Evolutionary conservation across 2,797 vertebrate genomes (phyloP), one percentile per base, ranked within the genome.

Genomic region (Lemur catta): DNA sequence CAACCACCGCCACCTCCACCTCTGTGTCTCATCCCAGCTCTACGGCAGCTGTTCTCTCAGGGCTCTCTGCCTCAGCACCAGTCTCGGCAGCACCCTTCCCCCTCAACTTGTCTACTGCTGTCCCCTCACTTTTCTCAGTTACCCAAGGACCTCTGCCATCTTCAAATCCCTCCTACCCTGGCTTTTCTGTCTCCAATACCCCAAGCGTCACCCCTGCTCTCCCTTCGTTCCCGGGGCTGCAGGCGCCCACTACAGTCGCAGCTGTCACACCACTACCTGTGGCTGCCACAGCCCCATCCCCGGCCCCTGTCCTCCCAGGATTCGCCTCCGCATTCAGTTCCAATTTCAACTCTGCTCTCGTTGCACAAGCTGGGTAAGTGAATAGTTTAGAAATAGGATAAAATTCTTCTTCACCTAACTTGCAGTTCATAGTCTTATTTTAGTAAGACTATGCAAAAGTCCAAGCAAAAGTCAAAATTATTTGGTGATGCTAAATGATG

Each of bases 321-420:
- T 99, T 99, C 74, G 99, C 99, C 4, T 99, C 99, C 4, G 99
- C 99, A 6, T 99, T 99, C 98, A 99, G 99, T 98, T 99, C 99
- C 97, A 99, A 99, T 98, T 99, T 99, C 98, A 99, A 99, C 98
- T 99, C 99, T 93, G 99, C 99, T 95, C 97, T 99, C 96, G 99
- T 99, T 97, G 98, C 99, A 81, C 98, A 99, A 97, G 98, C 98
- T 95, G 98, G 99, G 99, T 99, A 98, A 38, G 99, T 98, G 94
- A 86, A 75, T 93, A 6, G 65, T 97, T 96, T 78, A 97, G 76
- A 91, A 94, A 75, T 59, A 67, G 48, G 6, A 57, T 80, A 41
- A 74, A 96, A 88, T 89, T 81, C 0, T 93, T 97, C 90, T 89
- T 95, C 12, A 75, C 38, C 69, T 43, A 74, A 52, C 33, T 22